Evolutionary conservation across 2,113 vertebrate genomes (phyloP).

Genomic region (Cettia cetti): DNA sequence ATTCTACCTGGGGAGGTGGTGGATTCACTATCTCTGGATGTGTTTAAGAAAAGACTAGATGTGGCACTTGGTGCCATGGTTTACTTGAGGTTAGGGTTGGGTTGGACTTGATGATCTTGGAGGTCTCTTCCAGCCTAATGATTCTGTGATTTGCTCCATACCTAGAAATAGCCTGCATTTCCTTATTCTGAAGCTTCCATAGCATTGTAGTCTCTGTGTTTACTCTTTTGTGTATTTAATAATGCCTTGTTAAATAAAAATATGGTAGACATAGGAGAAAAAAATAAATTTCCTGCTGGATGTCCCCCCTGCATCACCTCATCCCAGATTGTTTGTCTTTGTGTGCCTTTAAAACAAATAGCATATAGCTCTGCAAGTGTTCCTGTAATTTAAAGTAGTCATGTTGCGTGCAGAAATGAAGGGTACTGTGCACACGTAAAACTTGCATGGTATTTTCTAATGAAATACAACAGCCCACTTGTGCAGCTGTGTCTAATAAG

Average conservation of each 20-base stretch:
- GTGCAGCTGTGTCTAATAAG: slow-evolving; percentile 32
- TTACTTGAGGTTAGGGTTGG: no score
- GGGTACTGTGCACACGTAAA: rapidly evolving
- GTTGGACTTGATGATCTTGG: no score
- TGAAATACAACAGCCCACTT: background rate
- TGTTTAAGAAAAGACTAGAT: no score
- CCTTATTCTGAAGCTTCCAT: background rate
- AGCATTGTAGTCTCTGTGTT: background rate
- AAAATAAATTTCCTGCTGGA: background rate
- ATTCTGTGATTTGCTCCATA: background rate
- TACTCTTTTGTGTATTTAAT: background rate
- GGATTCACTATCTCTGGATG: no score
- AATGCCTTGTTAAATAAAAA: background rate
- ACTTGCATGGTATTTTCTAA: background rate
- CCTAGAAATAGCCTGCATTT: background rate
- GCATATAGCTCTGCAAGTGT: background rate
- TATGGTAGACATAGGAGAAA: background rate
- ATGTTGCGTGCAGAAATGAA: background rate
- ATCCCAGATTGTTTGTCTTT: background rate
- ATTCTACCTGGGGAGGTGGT: no score
- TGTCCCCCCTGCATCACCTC: background rate
- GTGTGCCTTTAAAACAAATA: background rate
- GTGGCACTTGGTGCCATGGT: no score
- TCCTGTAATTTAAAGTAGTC: background rate
- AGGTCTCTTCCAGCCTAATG: no score